These are phyloP conservation scores for Burhinus bistriatus DNA, from an alignment of 2,113 vertebrate genomes.

Conservation along the genomic window DNA sequence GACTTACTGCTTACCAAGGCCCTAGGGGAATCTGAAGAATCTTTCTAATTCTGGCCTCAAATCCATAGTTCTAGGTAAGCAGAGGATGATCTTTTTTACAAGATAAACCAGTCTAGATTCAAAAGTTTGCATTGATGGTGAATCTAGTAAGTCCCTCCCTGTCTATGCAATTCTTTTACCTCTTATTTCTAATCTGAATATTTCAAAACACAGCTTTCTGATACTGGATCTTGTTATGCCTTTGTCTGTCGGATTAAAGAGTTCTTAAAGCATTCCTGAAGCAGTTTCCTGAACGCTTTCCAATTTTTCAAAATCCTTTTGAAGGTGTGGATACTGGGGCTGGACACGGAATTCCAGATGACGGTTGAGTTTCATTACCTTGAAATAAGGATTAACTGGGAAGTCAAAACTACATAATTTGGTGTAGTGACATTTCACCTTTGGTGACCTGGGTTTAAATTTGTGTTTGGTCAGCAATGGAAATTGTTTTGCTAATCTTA, in stretches of 20 bases:
- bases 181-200: conserved; percentile 10
- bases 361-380: conserved; percentile 51
- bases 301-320: conserved; percentile 56
- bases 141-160: neutral
- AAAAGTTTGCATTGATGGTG: neutral
- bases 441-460: conserved; percentile 19
- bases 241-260: conserved; percentile 58
- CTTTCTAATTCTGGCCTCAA: neutral
- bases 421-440: conserved; percentile 34
- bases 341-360: conserved; percentile 29
- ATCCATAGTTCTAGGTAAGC: neutral
- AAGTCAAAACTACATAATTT: conserved; percentile 31
- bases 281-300: conserved; percentile 38
- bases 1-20: neutral
- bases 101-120: neutral
- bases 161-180: neutral
- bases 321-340: conserved; percentile 29
- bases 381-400: conserved; percentile 54
- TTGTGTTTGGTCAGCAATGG: conserved; percentile 44
- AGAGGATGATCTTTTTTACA: neutral
- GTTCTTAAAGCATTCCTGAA: conserved; percentile 61
- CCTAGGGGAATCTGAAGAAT: neutral
- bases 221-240: conserved; percentile 46
- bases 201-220: conserved; percentile 34
- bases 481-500: conserved; percentile 62